Conservation (phyloP, 2,113 vertebrate species). For the Hystrix cristata region DNA sequence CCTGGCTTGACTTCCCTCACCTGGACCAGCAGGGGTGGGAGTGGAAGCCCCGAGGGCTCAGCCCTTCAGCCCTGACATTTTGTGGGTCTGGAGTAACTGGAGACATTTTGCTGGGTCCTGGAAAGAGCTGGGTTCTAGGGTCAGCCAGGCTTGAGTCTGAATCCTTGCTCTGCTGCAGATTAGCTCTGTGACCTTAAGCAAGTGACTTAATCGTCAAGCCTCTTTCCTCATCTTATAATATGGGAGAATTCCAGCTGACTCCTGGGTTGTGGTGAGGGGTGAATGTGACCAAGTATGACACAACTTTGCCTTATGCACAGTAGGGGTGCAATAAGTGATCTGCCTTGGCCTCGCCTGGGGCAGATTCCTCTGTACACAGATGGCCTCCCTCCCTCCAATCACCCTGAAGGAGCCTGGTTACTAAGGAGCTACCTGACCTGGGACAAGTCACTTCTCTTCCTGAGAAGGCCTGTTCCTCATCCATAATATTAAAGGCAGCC, state of each 20-base stretch:
- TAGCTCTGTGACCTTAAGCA: slow-evolving; percentile 33
- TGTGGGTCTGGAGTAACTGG: neutral
- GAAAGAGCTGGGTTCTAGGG: neutral
- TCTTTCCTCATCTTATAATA: neutral
- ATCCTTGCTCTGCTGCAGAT: neutral
- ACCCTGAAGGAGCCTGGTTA: slow-evolving; percentile 37
- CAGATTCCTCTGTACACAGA: neutral
- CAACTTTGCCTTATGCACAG: neutral
- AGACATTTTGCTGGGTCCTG: neutral
- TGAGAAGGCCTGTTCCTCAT: slow-evolving; percentile 12
- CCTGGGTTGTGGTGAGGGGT: neutral
- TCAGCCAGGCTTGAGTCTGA: neutral
- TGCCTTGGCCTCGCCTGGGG: slow-evolving; percentile 29
- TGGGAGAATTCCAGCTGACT: slow-evolving; percentile 44
- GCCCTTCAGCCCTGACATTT: neutral
- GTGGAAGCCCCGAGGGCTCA: neutral
- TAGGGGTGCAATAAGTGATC: neutral
- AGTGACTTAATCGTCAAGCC: slow-evolving; percentile 42
- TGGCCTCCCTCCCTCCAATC: neutral
- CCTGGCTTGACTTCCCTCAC: neutral
- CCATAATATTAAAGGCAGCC: slow-evolving; percentile 1
- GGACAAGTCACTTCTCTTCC: slow-evolving; percentile 73
- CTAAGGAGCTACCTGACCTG: slow-evolving; percentile 60
- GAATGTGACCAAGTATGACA: neutral
- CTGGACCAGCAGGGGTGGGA: neutral